Conservation (phyloP, 2,888 invertebrate species). For the Pristionchus maxplancki region DNA sequence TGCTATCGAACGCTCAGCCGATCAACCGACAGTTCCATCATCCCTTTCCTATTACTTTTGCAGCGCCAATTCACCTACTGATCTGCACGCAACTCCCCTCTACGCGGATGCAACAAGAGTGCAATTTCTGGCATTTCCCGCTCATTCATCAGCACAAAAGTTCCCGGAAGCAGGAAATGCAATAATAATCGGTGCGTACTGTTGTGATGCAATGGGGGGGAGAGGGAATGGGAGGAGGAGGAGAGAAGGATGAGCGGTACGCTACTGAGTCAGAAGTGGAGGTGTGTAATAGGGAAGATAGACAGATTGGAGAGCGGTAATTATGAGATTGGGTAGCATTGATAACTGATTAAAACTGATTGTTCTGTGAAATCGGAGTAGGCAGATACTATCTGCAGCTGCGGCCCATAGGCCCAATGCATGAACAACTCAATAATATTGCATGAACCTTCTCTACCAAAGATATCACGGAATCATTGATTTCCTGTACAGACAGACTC, state of each 20-base stretch:
- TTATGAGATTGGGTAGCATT: neutral
- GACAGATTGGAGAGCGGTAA: neutral
- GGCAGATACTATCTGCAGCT: too few relatives aligned
- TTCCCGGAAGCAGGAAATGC: constrained; percentile 15
- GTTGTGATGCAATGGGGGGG: constrained; percentile 6
- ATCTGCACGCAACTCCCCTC: neutral
- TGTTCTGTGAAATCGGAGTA: neutral
- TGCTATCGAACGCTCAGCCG: neutral
- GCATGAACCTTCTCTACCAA: too few relatives aligned
- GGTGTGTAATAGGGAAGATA: neutral
- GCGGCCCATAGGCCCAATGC: too few relatives aligned
- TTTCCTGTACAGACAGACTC: too few relatives aligned
- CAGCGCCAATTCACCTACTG: neutral
- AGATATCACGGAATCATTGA: too few relatives aligned
- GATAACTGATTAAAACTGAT: neutral
- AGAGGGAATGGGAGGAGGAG: neutral
- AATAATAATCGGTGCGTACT: neutral
- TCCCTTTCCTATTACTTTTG: neutral
- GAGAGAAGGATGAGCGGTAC: constrained; percentile 8
- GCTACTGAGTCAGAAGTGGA: constrained; percentile 32
- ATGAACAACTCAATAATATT: too few relatives aligned
- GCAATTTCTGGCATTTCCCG: constrained; percentile 36
- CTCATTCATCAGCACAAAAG: neutral
- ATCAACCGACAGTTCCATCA: neutral
- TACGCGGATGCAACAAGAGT: neutral